Evolutionary conservation across 2,888 invertebrate genomes (phyloP), one percentile per base, ranked within the genome.

Genomic region (Oscheius sp.): DNA sequence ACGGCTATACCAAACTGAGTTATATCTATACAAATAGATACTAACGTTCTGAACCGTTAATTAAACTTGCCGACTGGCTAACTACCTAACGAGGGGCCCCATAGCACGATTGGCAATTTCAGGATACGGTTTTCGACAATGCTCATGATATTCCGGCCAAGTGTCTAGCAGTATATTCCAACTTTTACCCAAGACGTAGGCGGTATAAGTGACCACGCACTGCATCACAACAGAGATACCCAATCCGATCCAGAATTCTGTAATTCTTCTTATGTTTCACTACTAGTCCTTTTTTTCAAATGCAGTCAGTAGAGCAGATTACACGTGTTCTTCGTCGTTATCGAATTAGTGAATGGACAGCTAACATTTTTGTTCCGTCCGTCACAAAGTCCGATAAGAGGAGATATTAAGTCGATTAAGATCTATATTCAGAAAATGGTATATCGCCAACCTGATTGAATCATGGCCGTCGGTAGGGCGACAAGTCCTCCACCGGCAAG

Each of bases 121-220:
- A 1, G 84, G 82, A 68, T 84, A 84, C 17, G 84, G 84, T 68
- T 81, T 81, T 26, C 84, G 62, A 54, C 82, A 82, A 68, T 83
- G 83, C 68, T 81, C 80, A n/a, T 66, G 65, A 67, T 83, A 82
- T 71, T 81, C 77, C 14, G 84, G 83, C 81, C 81, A 83, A 26
- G 74, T 73, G 38, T 77, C 72, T 38, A 78, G 66, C 2, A 84
- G 71, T 22, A 82, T 82, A 54, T 80, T 80, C 84, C 84, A 84
- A 51, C 78, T 74, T 44, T 69, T 67, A 41, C 84, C 84, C 12
- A 84, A 75, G 22, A 79, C 78, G 61, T 78, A 81, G n/a, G 82
- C 77, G 9, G 84, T 84, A 69, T 74, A 78, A 17, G 78, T 76
- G n/a, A 80, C 76, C 20, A 78, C 77, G 14, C 68, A 47, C 24